Base-by-base conservation (phyloP, 2,797 vertebrate species). In the Oryzias dopingdopingensis region DNA sequence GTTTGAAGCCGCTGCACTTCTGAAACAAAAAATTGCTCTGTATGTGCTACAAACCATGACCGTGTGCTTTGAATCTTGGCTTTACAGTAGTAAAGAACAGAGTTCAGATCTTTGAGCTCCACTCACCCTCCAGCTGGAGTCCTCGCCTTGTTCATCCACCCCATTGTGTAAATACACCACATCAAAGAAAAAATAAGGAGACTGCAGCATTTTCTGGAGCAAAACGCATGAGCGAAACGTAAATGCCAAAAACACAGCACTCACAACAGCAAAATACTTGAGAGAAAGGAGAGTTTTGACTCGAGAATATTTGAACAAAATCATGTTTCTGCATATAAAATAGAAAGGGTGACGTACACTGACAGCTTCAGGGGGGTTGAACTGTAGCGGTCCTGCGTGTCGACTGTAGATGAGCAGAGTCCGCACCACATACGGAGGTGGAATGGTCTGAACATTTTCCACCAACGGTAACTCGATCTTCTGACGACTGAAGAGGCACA, bases 181-280 rank as follows among this genome's bases (percentile, higher is more conserved):
- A 2, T 98, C 96, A 0, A 98, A 96, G 88, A 97, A 98, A 73
- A 96, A 98, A 77, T 98, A 98, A 0, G 96, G 96, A 32, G 94
- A 98, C 72, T 95, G 95, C 43, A 98, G 88, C 94, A 98, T 96
- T 86, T 96, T 98, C 96, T 98, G 83, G 22, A 65, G 6, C 16
- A 62, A 46, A 20, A 73, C 15, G 70, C 14, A 67, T 44, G 20
- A 48, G 56, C 0, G 56, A 54, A 13, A 6, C 22, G 17, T 20
- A 20, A 4, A 51, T 65, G 3, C 60, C 29, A 42, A 48, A 16
- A 40, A 12, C 0, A 3, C 20, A 14, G 26, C 10, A 55, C 5
- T 14, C 50, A 5, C 47, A 43, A n/a, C 20, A 40, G 6, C 13
- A 4, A 32, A 15, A 1, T 48, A 51, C 32, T 7, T 23, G 2